These are phyloP conservation scores for Aphelocoma californica DNA, from an alignment of 2,797 vertebrate species.

Conservation along the genomic window DNA sequence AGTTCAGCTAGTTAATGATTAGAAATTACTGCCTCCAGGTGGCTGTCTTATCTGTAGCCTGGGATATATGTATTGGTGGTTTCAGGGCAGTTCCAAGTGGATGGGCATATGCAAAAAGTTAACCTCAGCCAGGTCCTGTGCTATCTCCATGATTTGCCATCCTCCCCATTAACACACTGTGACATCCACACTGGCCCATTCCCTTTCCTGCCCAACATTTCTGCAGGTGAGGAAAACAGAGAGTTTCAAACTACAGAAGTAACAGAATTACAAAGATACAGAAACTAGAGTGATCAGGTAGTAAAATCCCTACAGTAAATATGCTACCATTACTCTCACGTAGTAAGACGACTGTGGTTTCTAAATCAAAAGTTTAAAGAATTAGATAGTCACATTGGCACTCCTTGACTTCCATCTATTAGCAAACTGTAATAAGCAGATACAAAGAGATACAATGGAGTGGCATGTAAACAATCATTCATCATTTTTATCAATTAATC, in stretches of 20 bases:
- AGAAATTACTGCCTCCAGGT: slow-evolving; percentile 31
- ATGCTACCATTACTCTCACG: neutral
- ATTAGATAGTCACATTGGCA: neutral
- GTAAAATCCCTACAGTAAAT: neutral
- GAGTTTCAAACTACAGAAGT: neutral
- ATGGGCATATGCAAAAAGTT: neutral
- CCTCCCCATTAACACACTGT: neutral
- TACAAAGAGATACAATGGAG: neutral
- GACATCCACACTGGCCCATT: neutral
- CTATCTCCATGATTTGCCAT: neutral
- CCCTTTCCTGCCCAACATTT: neutral
- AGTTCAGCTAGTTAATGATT: slow-evolving; percentile 54
- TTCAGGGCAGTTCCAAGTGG: neutral
- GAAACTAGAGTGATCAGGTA: neutral
- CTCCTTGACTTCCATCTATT: neutral
- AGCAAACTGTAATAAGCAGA: neutral
- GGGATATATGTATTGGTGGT: neutral
- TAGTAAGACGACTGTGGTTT: neutral
- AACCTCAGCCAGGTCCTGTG: neutral
- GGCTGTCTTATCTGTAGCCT: neutral
- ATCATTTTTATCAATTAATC: neutral
- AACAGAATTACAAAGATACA: neutral
- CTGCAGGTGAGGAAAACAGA: neutral
- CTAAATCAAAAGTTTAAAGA: neutral
- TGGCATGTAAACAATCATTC: neutral